Base-by-base conservation (phyloP, 2,888 invertebrate species). In the Acleris emargana region DNA sequence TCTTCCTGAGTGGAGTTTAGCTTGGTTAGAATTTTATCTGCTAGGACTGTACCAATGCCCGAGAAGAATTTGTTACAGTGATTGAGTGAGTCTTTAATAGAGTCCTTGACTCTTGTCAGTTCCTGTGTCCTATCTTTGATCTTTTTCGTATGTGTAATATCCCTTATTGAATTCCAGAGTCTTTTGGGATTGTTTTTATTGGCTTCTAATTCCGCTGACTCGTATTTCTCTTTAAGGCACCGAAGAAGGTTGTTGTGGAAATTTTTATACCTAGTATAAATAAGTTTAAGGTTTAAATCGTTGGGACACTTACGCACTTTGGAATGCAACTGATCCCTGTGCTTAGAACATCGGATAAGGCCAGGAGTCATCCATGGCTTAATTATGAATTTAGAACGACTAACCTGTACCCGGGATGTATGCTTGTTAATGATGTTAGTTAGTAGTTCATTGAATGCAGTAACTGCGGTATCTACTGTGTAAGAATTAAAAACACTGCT, bases 221-320 rank as follows among this genome's bases (percentile, higher is more conserved):
- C 69, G 17, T 68, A 62, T 32, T 53, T 32, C 6, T 59, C 16
- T 70, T 70, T 70, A 1, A 67, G n/a, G 20, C 62, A 68, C 57
- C 67, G 67, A 18, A 73, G n/a, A 9, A 71, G 20, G 13, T 64
- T 50, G 42, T 67, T 67, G 45, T 69, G 69, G 42, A 61, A 69
- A 17, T 70, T 72, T 45, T 67, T 67, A 7, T 72, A 71, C 20
- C 71, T 55, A 18, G 52, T 68, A 20, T 71, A 72, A 0, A 62
- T 68, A 1, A 61, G 49, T 47, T 67, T 61, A 16, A 69, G 18
- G 6, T 45, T 62, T 7, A 22, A 47, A 38, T 71, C 66, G n/a
- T 70, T 50, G 3, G 73, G 71, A 28, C 66, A 22, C 45, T 53
- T 47, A 50, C 62, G 68, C 9, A 54, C 52, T 47, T 64, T 67